A percentile compares a stretch with the other conserved stretches of the same genome.
phyloP scores from a whole-genome alignment of 2,888 invertebrate genomes.

The Mesoligia furuncula region DNA sequence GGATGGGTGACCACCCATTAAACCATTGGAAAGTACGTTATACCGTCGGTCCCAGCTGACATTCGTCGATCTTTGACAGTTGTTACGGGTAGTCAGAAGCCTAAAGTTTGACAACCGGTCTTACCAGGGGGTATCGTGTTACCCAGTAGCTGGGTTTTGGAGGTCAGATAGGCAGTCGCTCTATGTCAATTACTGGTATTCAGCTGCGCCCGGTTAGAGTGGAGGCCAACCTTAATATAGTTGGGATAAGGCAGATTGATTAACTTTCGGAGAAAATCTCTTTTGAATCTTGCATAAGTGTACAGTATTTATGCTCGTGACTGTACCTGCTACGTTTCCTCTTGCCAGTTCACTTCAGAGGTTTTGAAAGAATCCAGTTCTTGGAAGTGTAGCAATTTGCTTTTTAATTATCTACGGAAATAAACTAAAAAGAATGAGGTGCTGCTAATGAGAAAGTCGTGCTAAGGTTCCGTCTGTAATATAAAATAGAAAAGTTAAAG shows the following conservation, averaged over 20 bases:
- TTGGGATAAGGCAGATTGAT: not conserved
- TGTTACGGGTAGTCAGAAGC: not conserved
- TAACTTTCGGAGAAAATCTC: not conserved
- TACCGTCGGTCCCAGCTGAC: not conserved
- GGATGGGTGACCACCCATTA: not conserved
- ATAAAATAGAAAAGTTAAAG: not conserved
- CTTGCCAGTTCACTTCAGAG: slow-evolving; percentile 16
- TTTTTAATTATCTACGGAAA: slow-evolving; percentile 36
- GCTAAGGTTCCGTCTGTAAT: not conserved
- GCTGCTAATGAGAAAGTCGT: slow-evolving; percentile 20
- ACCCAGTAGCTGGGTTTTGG: not conserved
- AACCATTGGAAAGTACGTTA: not conserved
- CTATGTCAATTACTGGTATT: not conserved
- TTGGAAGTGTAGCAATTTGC: slow-evolving; percentile 13
- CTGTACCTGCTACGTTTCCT: slow-evolving; percentile 6
- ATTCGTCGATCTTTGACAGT: not conserved
- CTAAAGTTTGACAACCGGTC: not conserved
- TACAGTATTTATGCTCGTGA: not conserved
- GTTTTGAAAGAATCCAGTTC: slow-evolving; percentile 28
- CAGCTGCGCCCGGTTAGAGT: not conserved
- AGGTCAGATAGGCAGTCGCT: not conserved
- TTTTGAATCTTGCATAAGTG: not conserved
- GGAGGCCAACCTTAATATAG: not conserved
- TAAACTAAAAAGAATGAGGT: slow-evolving; percentile 3
- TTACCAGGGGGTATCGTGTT: not conserved